Evolutionary conservation across 2,888 invertebrate species (phyloP).

Genomic region (Oscheius onirici): DNA sequence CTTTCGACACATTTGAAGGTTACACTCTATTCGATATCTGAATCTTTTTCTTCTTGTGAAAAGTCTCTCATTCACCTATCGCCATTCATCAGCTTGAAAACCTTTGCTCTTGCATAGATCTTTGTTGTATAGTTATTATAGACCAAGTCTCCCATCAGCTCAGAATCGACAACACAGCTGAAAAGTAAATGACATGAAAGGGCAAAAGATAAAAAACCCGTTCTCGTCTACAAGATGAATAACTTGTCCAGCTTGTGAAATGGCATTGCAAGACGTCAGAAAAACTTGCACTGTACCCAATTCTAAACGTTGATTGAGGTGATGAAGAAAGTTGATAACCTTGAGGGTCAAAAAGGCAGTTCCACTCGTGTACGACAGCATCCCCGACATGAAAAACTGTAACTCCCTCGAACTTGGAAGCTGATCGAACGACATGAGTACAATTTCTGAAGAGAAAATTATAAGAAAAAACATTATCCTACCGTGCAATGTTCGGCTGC

Average conservation of each 20-base stretch:
- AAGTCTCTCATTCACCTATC: constrained; percentile 41
- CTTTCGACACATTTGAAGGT: constrained; percentile 47
- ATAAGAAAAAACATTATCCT: background rate
- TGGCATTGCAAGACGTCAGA: constrained; percentile 54
- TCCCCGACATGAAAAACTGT: constrained; percentile 54
- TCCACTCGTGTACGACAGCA: constrained; percentile 60
- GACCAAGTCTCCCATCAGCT: constrained; percentile 56
- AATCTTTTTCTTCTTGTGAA: background rate
- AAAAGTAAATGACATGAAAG: background rate
- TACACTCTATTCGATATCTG: constrained; percentile 53
- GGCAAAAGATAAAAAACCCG: constrained; percentile 36
- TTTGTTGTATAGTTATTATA: constrained; percentile 50
- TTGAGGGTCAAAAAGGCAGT: constrained; percentile 34
- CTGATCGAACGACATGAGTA: constrained; percentile 48
- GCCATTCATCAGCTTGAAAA: constrained; percentile 53
- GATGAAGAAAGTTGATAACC: background rate
- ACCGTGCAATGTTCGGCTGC: background rate
- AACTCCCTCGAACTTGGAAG: constrained; percentile 51
- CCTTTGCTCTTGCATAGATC: constrained; percentile 50
- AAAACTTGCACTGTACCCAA: constrained; percentile 42
- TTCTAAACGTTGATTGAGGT: background rate
- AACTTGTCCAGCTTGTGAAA: constrained; percentile 51
- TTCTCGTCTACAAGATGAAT: constrained; percentile 59
- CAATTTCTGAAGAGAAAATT: constrained; percentile 42
- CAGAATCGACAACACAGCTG: constrained; percentile 57